A percentile compares a stretch with the other conserved stretches of the same genome.
Conservation (phyloP, 2,888 invertebrate species). For the Scotopteryx bipunctaria region DNA sequence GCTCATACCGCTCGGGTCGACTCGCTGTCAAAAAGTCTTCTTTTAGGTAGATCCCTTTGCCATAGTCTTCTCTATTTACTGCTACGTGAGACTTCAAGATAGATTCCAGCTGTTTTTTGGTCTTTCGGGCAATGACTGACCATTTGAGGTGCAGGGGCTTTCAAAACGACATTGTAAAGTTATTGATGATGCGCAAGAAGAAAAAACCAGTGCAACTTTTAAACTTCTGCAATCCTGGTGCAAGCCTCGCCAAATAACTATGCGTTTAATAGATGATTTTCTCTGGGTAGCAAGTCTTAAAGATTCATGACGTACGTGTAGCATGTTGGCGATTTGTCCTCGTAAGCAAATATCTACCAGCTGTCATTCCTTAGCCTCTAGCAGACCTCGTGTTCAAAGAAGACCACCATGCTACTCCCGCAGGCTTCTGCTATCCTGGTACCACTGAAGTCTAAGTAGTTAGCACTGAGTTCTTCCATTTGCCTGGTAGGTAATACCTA, state of each 20-base stretch:
- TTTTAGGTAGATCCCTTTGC: no score
- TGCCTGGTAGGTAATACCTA: not conserved
- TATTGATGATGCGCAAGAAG: not conserved
- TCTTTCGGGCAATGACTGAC: no score
- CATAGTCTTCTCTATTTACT: not conserved
- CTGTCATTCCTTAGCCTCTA: not conserved
- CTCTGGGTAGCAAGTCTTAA: not conserved
- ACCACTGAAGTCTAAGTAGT: constrained; percentile 1
- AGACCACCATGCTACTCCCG: not conserved
- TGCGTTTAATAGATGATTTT: not conserved
- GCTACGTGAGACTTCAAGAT: not conserved
- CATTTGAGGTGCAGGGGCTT: no score
- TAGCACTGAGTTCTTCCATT: not conserved
- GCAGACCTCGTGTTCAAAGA: not conserved
- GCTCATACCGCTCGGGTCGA: constrained; percentile 83
- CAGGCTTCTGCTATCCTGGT: not conserved
- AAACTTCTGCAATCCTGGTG: constrained; percentile 7
- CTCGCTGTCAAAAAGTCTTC: constrained; percentile 49
- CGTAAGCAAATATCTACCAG: constrained; percentile 6
- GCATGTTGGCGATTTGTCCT: not conserved
- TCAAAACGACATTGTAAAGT: no score
- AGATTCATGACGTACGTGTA: not conserved
- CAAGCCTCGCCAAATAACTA: not conserved
- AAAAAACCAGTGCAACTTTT: not conserved
- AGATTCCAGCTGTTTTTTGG: no score